A percentile compares a stretch with the other conserved stretches of the same genome.
Conservation (phyloP, 2,888 invertebrate genomes). For the Brachycybe producta region DNA sequence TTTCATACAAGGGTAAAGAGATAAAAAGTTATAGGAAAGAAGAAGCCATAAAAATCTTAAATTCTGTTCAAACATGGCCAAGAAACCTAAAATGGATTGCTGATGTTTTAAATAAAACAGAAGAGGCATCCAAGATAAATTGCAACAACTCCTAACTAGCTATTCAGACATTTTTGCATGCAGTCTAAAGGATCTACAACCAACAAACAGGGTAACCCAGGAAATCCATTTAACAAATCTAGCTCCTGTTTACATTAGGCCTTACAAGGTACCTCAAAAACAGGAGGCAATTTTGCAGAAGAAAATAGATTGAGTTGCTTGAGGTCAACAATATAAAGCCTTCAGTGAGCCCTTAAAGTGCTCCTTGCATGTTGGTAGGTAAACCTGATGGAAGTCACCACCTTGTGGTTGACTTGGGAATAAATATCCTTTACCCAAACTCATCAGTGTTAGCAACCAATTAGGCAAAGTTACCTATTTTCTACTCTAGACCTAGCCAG, state of each 20-base stretch:
- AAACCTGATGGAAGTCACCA: background rate
- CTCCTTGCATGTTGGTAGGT: background rate
- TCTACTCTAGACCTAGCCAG: background rate
- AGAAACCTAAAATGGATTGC: too few relatives aligned
- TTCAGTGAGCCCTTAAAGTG: slow-evolving; percentile 5
- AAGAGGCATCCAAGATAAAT: too few relatives aligned
- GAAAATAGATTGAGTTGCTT: background rate
- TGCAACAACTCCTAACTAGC: too few relatives aligned
- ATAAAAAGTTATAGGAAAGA: too few relatives aligned
- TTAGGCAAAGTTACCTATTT: background rate
- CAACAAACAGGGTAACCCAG: too few relatives aligned
- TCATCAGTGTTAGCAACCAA: background rate
- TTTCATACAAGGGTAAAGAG: too few relatives aligned
- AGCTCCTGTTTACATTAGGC: background rate
- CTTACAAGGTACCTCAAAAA: background rate
- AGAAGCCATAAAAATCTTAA: too few relatives aligned
- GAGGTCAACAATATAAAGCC: background rate
- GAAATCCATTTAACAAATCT: background rate
- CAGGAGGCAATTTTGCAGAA: background rate
- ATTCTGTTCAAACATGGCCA: too few relatives aligned
- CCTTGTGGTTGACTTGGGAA: slow-evolving; percentile 5
- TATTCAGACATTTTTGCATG: too few relatives aligned
- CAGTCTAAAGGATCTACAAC: too few relatives aligned
- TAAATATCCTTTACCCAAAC: slow-evolving; percentile 4
- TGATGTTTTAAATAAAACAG: too few relatives aligned